Percentiles rank a stretch among this genome's conserved stretches.
Conservation (phyloP, 1,140 invertebrate genomes). For the Leptopilina boulardi region DNA sequence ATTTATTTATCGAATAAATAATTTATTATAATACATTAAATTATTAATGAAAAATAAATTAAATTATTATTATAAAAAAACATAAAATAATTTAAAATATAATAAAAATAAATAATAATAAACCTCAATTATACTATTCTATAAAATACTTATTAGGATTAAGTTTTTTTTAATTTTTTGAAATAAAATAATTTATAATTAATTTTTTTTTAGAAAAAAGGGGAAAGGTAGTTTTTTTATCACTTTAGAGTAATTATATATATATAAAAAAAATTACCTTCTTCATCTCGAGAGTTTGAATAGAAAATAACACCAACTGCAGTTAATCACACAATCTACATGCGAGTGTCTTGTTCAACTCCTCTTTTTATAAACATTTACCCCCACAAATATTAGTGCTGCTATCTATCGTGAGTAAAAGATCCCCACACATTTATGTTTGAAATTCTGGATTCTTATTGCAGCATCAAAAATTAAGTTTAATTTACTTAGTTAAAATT, state of each 20-base stretch:
- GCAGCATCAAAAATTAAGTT: not conserved
- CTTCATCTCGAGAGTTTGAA: not conserved
- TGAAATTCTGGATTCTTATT: not conserved
- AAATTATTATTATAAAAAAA: no score
- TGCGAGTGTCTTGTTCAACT: slow-evolving; percentile 12
- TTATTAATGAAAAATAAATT: no score
- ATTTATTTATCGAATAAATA: no score
- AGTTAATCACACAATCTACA: not conserved
- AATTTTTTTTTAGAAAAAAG: no score
- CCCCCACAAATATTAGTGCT: slow-evolving; percentile 30
- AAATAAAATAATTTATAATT: no score
- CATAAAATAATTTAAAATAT: no score
- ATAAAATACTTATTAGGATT: no score
- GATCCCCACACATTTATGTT: not conserved
- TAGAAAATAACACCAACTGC: slow-evolving; percentile 3
- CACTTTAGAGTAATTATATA: not conserved
- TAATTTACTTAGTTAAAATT: not conserved
- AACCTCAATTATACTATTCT: no score
- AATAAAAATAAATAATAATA: no score
- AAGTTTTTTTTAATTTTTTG: no score
- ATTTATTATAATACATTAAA: no score
- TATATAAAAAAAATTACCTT: not conserved
- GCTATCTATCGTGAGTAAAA: slow-evolving; percentile 13
- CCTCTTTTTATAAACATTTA: slow-evolving; percentile 27
- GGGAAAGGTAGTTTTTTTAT: no score